phyloP scores from a whole-genome alignment of 2,113 vertebrate species.

The Ovis canadensis region DNA sequence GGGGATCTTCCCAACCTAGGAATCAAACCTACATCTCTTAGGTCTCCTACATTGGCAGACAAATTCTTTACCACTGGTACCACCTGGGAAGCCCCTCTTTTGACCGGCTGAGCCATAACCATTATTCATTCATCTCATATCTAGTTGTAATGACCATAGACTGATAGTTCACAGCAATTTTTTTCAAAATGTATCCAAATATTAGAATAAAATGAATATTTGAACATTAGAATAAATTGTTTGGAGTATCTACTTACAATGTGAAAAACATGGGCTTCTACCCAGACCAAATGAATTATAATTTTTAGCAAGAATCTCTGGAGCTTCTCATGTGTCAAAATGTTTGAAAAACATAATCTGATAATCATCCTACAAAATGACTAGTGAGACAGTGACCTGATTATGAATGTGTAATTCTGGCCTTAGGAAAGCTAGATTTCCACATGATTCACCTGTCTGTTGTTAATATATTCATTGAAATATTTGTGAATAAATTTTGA shows the following conservation, averaged over 20 bases:
- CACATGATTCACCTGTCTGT: not conserved
- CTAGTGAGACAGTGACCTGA: not conserved
- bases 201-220: not conserved
- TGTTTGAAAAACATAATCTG: not conserved
- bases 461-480: not conserved
- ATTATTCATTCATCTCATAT: not conserved
- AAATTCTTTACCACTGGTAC: not conserved
- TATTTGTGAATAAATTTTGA: not conserved
- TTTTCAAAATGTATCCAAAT: not conserved
- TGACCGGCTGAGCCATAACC: not conserved
- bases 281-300: not conserved
- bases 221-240: not conserved
- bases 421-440: not conserved
- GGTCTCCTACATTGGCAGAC: not conserved
- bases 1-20: not conserved
- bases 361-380: not conserved
- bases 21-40: not conserved
- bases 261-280: not conserved
- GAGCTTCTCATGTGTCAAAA: not conserved
- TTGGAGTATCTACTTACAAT: not conserved
- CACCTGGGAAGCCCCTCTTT: not conserved
- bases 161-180: not conserved
- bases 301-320: not conserved
- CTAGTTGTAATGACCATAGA: not conserved
- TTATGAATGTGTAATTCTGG: not conserved